phyloP scores from a whole-genome alignment of 2,797 vertebrate species.

The Clarias laeviceps region DNA sequence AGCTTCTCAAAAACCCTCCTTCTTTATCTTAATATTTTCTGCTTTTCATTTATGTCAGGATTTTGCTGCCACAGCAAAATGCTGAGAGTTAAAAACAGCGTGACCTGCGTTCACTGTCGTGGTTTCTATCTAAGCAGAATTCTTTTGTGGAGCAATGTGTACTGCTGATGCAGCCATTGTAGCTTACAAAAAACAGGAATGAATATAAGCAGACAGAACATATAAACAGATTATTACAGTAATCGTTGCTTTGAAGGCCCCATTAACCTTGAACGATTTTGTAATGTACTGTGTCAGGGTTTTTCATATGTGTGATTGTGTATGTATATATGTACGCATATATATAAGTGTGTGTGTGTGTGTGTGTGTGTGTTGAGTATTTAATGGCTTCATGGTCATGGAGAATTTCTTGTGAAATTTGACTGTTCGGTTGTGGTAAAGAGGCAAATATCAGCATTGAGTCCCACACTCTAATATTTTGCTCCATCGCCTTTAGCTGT shows the following conservation, averaged over 20 bases:
- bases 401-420: background rate
- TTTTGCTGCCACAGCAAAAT: constrained; percentile 4
- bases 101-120: background rate
- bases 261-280: constrained; percentile 50
- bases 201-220: constrained; percentile 20
- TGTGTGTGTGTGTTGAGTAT: background rate
- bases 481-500: too few relatives aligned
- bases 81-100: background rate
- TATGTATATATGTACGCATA: background rate
- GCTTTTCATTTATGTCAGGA: background rate
- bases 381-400: background rate
- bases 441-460: background rate
- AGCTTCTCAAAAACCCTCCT: constrained; percentile 3
- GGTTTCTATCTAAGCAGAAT: constrained; percentile 16
- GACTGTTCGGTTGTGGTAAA: background rate
- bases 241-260: constrained; percentile 56
- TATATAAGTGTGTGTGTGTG: background rate
- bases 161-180: constrained; percentile 2
- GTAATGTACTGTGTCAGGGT: constrained; percentile 45
- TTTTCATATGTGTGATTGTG: background rate
- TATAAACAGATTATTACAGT: constrained; percentile 39
- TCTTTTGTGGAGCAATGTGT: background rate
- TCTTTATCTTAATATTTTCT: constrained; percentile 16
- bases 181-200: background rate
- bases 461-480: too few relatives aligned